These are phyloP conservation scores for Acleris cristana DNA, from an alignment of 2,888 invertebrate species.

Conservation along the genomic window DNA sequence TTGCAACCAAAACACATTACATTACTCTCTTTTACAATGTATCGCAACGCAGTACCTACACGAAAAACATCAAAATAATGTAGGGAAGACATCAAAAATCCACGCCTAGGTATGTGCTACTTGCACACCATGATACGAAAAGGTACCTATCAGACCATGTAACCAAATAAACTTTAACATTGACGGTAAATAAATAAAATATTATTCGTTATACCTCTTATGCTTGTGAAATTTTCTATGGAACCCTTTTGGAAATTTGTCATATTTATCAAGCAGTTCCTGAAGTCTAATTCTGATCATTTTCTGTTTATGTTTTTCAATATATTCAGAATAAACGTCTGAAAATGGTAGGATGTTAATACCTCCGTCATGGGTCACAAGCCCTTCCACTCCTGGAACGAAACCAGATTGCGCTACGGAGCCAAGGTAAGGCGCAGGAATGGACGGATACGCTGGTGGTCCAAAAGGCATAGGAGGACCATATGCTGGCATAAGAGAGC, in stretches of 20 bases:
- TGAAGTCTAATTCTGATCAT: constrained; percentile 57
- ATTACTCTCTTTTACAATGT: too few relatives aligned
- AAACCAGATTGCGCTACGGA: constrained; percentile 50
- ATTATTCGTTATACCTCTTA: constrained; percentile 8
- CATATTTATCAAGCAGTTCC: constrained; percentile 53
- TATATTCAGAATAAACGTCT: constrained; percentile 65
- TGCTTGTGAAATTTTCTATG: constrained; percentile 9
- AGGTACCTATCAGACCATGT: too few relatives aligned
- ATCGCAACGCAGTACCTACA: too few relatives aligned
- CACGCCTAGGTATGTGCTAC: too few relatives aligned
- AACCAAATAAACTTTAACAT: too few relatives aligned
- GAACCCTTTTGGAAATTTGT: constrained; percentile 41
- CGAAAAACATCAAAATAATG: too few relatives aligned
- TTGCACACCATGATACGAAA: too few relatives aligned
- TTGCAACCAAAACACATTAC: too few relatives aligned
- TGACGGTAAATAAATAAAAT: too few relatives aligned
- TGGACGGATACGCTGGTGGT: not conserved
- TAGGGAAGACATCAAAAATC: too few relatives aligned
- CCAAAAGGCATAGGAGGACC: not conserved
- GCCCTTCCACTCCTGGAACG: constrained; percentile 66
- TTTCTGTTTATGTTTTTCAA: constrained; percentile 66
- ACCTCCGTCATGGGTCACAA: constrained; percentile 65
- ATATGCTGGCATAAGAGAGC: not conserved
- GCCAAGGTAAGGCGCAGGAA: constrained; percentile 25
- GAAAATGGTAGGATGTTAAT: constrained; percentile 74